A percentile compares a stretch with the other conserved stretches of the same genome.
Conservation (phyloP, 2,113 vertebrate genomes). For the Quiscalus mexicanus region DNA sequence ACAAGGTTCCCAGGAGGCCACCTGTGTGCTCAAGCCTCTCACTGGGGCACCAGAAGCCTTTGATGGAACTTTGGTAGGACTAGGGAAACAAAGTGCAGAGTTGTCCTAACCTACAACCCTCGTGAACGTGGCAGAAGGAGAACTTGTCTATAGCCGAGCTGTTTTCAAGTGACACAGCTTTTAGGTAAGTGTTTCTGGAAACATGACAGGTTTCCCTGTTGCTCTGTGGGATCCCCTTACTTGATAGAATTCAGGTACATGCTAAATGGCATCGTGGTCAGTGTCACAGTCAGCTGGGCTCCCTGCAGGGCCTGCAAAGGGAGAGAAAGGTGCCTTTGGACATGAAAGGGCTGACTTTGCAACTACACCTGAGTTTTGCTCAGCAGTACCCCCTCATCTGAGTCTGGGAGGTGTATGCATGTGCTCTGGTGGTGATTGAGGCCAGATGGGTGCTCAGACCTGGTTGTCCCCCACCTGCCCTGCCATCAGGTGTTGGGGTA, state of each 20-base stretch:
- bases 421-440: fast-evolving
- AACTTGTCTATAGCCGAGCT: background rate
- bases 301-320: background rate
- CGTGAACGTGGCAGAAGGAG: background rate
- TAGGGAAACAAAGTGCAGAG: background rate
- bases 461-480: background rate
- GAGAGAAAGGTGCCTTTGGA: background rate
- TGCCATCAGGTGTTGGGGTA: background rate
- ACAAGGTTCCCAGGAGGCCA: background rate
- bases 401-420: fast-evolving
- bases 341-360: background rate
- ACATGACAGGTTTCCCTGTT: background rate
- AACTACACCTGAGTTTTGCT: background rate
- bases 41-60: background rate
- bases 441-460: background rate
- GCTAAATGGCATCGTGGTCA: fast-evolving
- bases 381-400: background rate
- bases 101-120: background rate
- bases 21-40: background rate
- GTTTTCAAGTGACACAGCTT: background rate
- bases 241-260: background rate
- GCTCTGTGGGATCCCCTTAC: background rate
- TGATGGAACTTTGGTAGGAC: background rate
- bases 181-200: background rate
- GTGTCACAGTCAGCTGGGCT: background rate